Base-by-base conservation (phyloP, 2,797 vertebrate species). In the Dermochelys coriacea region DNA sequence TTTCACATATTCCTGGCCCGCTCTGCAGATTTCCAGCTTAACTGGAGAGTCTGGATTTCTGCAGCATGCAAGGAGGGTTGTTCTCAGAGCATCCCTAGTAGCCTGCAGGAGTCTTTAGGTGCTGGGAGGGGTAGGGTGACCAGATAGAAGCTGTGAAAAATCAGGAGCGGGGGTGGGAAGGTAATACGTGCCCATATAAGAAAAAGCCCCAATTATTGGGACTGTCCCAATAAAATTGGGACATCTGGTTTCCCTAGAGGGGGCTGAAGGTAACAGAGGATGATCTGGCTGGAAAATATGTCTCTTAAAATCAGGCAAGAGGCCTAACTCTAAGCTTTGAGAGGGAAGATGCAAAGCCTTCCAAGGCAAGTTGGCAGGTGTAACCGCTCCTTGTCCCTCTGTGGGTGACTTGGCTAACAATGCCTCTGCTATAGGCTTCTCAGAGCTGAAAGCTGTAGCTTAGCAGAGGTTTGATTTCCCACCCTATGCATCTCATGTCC, bases 391-490 rank as follows among this genome's bases (percentile, higher is more conserved):
- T 31, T 10, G 47, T 29, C 47, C 45, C 74, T 49, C 45, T 9
- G 5, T 16, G 8, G 25, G 41, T 5, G 74, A 49, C 29, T 18
- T 77, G 74, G 14, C 27, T 77, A 29, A 49, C 47, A 77, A 49
- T 3, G 45, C 74, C 49, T 27, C 25, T 29, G 41, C 61, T 4
- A 2, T 79, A 52, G 88, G 29, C 71, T 61, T 41, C 59, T 34
- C 0, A 0, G 0, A 0, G 29, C 74, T 9, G 1, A 37, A 55
- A 80, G 34, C 4, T 15, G 79, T 0, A 0, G 8, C 34, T 79
- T 59, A 14, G 18, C 31, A 6, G 16, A 23, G 14, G 34, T 16
- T 80, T 51, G 25, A 50, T 37, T 59, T 27, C 47, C 51, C 61
- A 37, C 31, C 68, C 45, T 27, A 29, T 18, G 2, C 1, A 0